phyloP scores from a whole-genome alignment of 2,113 vertebrate species.

The Eptatretus burgeri region DNA sequence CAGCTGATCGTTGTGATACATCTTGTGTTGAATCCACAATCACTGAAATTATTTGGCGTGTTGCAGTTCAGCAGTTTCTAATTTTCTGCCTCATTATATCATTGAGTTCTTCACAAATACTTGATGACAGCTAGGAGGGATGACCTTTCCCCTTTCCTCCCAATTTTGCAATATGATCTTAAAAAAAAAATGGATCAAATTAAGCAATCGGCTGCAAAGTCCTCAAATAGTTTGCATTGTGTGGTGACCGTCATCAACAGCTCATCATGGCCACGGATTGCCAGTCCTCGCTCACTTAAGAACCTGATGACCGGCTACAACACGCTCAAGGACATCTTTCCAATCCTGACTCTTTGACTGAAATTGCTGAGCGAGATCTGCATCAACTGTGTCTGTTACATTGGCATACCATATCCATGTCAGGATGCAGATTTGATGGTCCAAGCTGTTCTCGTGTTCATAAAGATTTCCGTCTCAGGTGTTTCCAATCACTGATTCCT shows the following conservation, averaged over 20 bases:
- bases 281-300: slow-evolving; percentile 6
- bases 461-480: too few species aligned
- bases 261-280: slow-evolving; percentile 5
- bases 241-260: slow-evolving; percentile 8
- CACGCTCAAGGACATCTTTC: neutral
- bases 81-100: slow-evolving; percentile 7
- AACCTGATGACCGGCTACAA: slow-evolving; percentile 10
- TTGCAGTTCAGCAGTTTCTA: neutral
- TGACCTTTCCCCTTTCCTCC: slow-evolving; percentile 8
- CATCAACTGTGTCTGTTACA: neutral
- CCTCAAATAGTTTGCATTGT: slow-evolving; percentile 9
- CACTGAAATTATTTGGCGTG: neutral
- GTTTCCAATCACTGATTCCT: too few species aligned
- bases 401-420: neutral
- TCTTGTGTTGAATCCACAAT: neutral
- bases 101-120: slow-evolving; percentile 8
- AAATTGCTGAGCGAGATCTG: neutral
- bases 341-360: slow-evolving; percentile 5
- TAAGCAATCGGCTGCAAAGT: slow-evolving; percentile 9
- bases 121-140: slow-evolving; percentile 2
- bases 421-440: slow-evolving; percentile 4
- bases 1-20: neutral
- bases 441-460: slow-evolving; percentile 8
- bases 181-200: slow-evolving; percentile 10
- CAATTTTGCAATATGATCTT: slow-evolving; percentile 9